Conservation (phyloP, 2,113 vertebrate genomes). For the Leucoraja erinaceus region DNA sequence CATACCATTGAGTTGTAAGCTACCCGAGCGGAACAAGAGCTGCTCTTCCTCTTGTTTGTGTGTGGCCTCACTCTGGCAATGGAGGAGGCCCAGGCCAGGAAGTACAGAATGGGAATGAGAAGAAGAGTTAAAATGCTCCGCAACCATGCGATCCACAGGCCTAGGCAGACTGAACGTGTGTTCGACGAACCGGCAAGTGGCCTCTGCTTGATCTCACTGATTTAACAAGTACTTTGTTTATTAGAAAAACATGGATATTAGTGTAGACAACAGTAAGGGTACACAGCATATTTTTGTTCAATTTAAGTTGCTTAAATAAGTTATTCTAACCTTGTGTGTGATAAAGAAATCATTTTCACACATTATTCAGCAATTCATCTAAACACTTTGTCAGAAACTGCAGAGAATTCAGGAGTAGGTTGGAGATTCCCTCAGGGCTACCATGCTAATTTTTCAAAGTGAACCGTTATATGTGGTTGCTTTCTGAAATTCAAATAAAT, state of each 20-base stretch:
- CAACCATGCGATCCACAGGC: no score
- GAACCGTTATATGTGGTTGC: not conserved
- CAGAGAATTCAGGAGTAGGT: not conserved
- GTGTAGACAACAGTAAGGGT: not conserved
- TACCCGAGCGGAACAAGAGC: no score
- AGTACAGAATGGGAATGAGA: no score
- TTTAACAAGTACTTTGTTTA: not conserved
- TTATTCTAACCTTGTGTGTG: not conserved
- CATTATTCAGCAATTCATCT: not conserved
- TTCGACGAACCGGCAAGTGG: no score
- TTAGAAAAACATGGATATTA: not conserved
- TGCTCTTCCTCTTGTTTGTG: no score
- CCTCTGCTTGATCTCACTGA: not conserved
- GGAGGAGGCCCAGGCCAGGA: no score
- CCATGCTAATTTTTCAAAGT: not conserved
- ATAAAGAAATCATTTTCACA: not conserved
- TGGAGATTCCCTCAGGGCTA: not conserved
- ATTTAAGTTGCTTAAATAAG: not conserved
- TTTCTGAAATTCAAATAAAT: not conserved
- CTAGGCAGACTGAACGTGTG: no score
- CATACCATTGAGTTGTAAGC: no score
- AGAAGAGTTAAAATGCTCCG: no score
- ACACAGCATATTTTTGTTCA: not conserved
- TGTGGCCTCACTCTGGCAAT: no score
- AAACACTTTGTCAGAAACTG: not conserved